Conservation (phyloP, 1,140 invertebrate genomes). For the Lycorma delicatula region DNA sequence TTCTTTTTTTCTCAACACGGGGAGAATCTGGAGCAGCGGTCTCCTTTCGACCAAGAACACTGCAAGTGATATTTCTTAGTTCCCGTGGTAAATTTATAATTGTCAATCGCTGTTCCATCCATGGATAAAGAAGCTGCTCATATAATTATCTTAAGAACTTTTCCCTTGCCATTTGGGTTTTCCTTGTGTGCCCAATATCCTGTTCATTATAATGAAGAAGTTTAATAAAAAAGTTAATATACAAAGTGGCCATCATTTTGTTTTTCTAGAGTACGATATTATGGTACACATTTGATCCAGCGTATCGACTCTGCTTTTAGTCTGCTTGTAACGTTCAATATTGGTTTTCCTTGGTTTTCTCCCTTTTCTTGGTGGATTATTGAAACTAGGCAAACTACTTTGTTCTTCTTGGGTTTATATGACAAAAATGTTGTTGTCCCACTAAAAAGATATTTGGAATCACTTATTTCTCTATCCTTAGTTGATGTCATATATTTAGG, state of each 20-base stretch:
- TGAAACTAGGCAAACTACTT: neutral
- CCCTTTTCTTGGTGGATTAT: neutral
- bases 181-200: neutral
- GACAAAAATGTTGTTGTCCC: neutral
- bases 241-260: neutral
- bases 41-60: no score
- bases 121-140: no score
- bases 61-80: no score
- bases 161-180: neutral
- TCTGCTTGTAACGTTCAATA: neutral
- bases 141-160: neutral
- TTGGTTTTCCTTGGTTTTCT: neutral
- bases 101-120: no score
- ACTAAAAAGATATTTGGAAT: neutral
- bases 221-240: neutral
- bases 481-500: neutral
- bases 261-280: neutral
- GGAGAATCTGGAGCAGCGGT: neutral
- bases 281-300: neutral
- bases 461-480: neutral
- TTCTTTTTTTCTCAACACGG: neutral
- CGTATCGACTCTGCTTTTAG: neutral
- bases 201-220: neutral
- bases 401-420: neutral
- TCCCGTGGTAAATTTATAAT: no score